Conservation (phyloP, 2,888 invertebrate species). For the Agonopterix subpropinquella region DNA sequence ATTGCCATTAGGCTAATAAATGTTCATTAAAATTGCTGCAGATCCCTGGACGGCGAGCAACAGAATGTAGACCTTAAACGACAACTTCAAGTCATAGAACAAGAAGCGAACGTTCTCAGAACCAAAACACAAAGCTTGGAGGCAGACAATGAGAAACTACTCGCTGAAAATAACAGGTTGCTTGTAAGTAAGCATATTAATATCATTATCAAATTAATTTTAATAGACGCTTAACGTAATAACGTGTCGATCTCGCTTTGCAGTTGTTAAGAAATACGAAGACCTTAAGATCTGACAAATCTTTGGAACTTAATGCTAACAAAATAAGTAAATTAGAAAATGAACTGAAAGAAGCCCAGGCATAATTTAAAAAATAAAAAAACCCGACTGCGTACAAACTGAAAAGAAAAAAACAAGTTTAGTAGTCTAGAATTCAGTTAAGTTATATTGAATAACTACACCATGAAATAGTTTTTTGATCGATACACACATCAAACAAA, state of each 20-base stretch:
- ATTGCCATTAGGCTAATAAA: too few species aligned
- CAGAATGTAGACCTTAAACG: slow-evolving; percentile 82
- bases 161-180: slow-evolving; percentile 83
- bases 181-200: slow-evolving; percentile 47
- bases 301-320: slow-evolving; percentile 74
- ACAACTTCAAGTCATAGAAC: slow-evolving; percentile 85
- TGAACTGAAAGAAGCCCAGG: slow-evolving; percentile 76
- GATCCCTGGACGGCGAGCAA: slow-evolving; percentile 78
- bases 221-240: neutral
- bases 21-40: slow-evolving; percentile 25
- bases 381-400: too few species aligned
- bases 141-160: slow-evolving; percentile 84
- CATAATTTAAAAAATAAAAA: too few species aligned
- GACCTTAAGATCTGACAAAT: slow-evolving; percentile 70
- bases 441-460: too few species aligned
- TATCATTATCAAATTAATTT: neutral
- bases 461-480: too few species aligned
- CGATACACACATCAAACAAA: too few species aligned
- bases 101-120: slow-evolving; percentile 82
- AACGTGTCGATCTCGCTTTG: slow-evolving; percentile 15
- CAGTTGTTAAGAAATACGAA: slow-evolving; percentile 74
- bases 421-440: too few species aligned
- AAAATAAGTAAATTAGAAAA: slow-evolving; percentile 78
- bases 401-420: too few species aligned
- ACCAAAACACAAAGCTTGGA: slow-evolving; percentile 82